A percentile compares a stretch with the other conserved stretches of the same genome.
These are phyloP conservation scores for Lasioglossum vierecki DNA, from an alignment of 2,888 invertebrate genomes.

Conservation along the genomic window DNA sequence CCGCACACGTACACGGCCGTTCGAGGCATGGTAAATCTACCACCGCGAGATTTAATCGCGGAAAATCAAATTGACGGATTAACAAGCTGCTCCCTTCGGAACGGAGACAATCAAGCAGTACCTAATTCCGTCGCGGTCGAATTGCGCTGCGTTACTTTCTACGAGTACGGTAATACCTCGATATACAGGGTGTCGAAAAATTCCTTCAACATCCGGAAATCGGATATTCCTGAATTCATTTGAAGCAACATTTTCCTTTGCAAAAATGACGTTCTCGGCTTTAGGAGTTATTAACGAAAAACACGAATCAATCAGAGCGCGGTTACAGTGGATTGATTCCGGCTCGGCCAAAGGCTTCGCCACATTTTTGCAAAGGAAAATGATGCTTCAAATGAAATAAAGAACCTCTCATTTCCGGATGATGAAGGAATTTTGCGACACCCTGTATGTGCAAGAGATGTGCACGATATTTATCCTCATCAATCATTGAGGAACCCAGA, in stretches of 20 bases:
- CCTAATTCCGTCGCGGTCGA: neutral
- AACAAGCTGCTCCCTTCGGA: slow-evolving; percentile 14
- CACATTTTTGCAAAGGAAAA: too few relatives aligned
- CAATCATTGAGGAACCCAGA: neutral
- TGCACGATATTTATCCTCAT: neutral
- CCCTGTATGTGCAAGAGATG: neutral
- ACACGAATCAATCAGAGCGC: too few relatives aligned
- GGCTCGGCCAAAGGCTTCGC: too few relatives aligned
- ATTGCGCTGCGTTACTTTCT: neutral
- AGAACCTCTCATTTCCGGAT: too few relatives aligned
- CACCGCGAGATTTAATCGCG: slow-evolving; percentile 42
- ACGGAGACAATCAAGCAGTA: slow-evolving; percentile 15
- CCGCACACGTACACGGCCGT: neutral
- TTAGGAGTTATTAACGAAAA: too few relatives aligned
- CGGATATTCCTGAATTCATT: too few relatives aligned
- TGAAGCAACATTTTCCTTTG: too few relatives aligned
- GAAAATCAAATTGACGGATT: slow-evolving; percentile 47
- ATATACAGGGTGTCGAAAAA: neutral
- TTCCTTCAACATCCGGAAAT: too few relatives aligned
- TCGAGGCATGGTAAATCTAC: slow-evolving; percentile 1
- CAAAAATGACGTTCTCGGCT: too few relatives aligned
- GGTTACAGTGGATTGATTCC: too few relatives aligned
- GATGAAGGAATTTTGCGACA: too few relatives aligned
- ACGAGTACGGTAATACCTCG: neutral
- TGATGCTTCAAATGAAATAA: too few relatives aligned